A percentile compares a stretch with the other conserved stretches of the same genome.
phyloP scores from a whole-genome alignment of 2,888 invertebrate species.

The Hartigia nigra region DNA sequence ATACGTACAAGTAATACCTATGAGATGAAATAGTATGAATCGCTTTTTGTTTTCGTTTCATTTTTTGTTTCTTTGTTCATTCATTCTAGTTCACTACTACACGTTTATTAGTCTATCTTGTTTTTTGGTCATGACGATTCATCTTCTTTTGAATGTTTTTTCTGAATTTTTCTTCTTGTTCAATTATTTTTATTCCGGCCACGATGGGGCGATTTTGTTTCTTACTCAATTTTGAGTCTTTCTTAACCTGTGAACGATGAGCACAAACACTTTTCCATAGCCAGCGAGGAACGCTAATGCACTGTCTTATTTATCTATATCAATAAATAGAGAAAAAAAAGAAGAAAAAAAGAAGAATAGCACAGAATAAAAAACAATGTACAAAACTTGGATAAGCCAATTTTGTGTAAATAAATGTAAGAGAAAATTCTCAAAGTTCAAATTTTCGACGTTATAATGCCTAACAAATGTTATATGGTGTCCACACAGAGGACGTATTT shows the following conservation, averaged over 20 bases:
- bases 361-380: background rate
- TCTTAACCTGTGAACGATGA: background rate
- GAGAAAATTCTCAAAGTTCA: background rate
- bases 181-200: background rate
- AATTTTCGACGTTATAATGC: background rate
- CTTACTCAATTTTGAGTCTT: background rate
- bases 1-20: slow-evolving; percentile 44
- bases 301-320: background rate
- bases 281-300: background rate
- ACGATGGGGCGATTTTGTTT: background rate
- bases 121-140: slow-evolving; percentile 19
- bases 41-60: slow-evolving; percentile 2
- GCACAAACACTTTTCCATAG: background rate
- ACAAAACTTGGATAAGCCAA: background rate
- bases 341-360: background rate
- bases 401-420: background rate
- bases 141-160: background rate
- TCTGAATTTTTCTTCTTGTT: background rate
- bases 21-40: slow-evolving; percentile 39
- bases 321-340: background rate
- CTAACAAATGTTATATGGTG: background rate
- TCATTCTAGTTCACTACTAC: background rate
- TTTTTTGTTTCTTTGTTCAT: background rate
- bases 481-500: background rate
- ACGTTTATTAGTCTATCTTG: slow-evolving; percentile 5